Evolutionary conservation across 1,140 invertebrate species (phyloP), one percentile per base, ranked within the genome.

Genomic region (Acromyrmex heyeri): DNA sequence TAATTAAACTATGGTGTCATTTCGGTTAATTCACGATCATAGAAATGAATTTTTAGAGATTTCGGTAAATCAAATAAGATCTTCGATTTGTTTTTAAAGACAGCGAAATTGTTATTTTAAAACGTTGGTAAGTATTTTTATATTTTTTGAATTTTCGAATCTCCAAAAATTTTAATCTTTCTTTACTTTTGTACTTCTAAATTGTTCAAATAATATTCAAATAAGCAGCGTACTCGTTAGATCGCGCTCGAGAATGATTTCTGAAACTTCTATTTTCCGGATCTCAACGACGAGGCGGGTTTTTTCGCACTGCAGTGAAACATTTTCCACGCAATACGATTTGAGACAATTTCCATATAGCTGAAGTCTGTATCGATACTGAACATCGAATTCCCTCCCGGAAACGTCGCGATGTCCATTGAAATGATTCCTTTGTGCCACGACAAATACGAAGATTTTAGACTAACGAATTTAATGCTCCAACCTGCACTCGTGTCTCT

Each of bases 361-460:
- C 34, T 18, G 64, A 30, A 53, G 55, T 61, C 30, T 82, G 55
- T 73, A 82, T 82, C 78, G 61, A 59, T 1, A 55, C 69, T 50
- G 55, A 14, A 34, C 55, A 34, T 62, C 27, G 55, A 83, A 75
- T 55, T 75, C 55, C 69, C 55, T 21, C 53, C 38, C 6, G 69
- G 38, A 75, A 82, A 75, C 70, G 24, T 55, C 38, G 55, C 27
- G 38, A 30, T 73, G 24, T 61, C 44, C n/a, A 61, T 48, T 44
- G 79, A 59, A 73, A 82, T 55, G 67, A 30, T 48, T 73, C 79
- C 79, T 73, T 82, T 82, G 34, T 82, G 34, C 38, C 55, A 3
- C 27, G 38, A 24, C 44, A 75, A 61, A 73, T 69, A 83, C 53
- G 12, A 73, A 62, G 69, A 83, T 83, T 83, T 83, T 73, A 38